Base-by-base conservation (phyloP, 53 echinoderm and acorn worm species). In the Apostichopus leukothele region DNA sequence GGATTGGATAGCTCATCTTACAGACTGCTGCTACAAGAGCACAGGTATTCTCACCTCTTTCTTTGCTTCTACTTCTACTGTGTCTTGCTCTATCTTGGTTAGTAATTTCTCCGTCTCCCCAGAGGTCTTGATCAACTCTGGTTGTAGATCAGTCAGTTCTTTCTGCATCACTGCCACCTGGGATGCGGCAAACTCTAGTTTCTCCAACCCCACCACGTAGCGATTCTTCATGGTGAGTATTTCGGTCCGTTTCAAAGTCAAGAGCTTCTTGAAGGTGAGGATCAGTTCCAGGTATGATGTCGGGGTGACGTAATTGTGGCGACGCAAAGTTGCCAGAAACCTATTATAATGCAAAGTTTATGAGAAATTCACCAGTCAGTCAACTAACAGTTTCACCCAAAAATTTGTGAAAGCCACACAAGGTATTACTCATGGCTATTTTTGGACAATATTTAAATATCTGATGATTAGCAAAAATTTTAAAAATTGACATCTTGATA, bases 21-120 rank as follows among this genome's bases (percentile, higher is more conserved):
- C 10, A 57, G 57, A 57, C 57, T 9, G 57, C 10, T 57, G 57
- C 9, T 57, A 57, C 57, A 7, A 57, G 57, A 57, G 57, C 1
- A 74, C 74, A 21, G 0, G 0, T 0, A 76, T 51, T 23, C 76
- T 52, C 39, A 94, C 97, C 94, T 97, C 97, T 87, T 97, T 97
- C 94, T 97, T 93, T 18, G 97, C 97, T 89, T 97, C 97, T 6
- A 97, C 97, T 79, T 97, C 97, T 84, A 97, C 97, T 0, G 97
- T 94, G 53, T 97, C 97, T 84, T 97, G 97, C 86, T 94, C 97
- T 68, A 97, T 97, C 90, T 97, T 97, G 51, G 89, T 92, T 94
- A 97, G 92, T 51, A 97, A 90, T 73, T 92, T 94, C 66, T 92
- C 97, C 16, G 97, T 97, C 89, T 97, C 97, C 86, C 94, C 92